Percentiles rank a stretch among this genome's conserved stretches.
Evolutionary conservation across 2,113 vertebrate genomes (phyloP).

Genomic region (Rostratula benghalensis): DNA sequence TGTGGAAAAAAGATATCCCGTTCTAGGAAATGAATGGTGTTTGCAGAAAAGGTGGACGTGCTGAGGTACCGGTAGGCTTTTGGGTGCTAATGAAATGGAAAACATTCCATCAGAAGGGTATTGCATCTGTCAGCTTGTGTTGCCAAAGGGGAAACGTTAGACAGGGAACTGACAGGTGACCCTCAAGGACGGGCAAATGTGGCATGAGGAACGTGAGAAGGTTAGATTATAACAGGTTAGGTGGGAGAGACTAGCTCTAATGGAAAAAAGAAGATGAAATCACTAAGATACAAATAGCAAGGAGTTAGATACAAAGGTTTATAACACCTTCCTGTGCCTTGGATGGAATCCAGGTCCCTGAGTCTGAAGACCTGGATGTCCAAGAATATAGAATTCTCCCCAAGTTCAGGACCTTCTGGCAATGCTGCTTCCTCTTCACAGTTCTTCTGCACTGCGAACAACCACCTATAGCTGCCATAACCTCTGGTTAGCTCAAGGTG

Average conservation of each 20-base stretch:
- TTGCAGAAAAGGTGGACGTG: background rate
- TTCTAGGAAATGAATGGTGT: background rate
- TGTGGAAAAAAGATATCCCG: background rate
- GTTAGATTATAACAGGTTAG: background rate
- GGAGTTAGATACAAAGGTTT: background rate
- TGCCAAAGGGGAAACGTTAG: background rate
- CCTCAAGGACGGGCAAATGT: accelerated
- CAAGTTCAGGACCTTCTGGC: background rate
- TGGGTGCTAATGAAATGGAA: background rate
- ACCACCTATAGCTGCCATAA: background rate
- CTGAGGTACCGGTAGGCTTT: background rate
- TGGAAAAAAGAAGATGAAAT: background rate
- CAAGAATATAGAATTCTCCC: background rate
- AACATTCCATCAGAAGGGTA: background rate
- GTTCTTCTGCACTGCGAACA: background rate
- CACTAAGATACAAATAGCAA: background rate
- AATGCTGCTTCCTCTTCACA: background rate
- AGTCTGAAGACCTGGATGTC: background rate
- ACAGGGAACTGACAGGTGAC: background rate
- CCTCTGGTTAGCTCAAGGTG: background rate
- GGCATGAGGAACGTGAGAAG: background rate
- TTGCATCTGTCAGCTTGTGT: background rate
- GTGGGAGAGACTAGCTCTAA: background rate
- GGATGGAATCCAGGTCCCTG: background rate
- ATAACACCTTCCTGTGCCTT: background rate